Evolutionary conservation across 2,888 invertebrate genomes (phyloP).

Genomic region (Sinohyriopsis cumingii): DNA sequence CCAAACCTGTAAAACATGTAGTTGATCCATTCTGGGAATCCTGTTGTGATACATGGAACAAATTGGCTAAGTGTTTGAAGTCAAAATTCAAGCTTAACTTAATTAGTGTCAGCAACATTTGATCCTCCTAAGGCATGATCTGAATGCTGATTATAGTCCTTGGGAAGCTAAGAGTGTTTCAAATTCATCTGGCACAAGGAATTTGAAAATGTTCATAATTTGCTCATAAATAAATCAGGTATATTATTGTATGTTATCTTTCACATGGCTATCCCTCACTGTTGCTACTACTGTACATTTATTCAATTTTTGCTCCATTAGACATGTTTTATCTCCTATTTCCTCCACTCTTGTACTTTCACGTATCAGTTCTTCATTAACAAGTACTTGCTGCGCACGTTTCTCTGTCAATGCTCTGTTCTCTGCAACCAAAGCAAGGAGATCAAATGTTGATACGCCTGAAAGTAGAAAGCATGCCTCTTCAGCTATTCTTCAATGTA

Average conservation of each 20-base stretch:
- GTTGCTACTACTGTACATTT: slow-evolving; percentile 3
- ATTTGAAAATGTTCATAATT: too few relatives aligned
- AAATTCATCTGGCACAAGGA: too few relatives aligned
- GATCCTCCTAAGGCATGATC: slow-evolving; percentile 14
- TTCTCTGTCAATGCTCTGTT: slow-evolving; percentile 4
- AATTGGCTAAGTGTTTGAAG: too few relatives aligned
- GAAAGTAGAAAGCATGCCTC: slow-evolving; percentile 3
- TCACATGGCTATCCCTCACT: slow-evolving; percentile 5
- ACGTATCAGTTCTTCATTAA: background rate
- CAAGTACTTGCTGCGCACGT: background rate
- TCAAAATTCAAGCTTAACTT: slow-evolving; percentile 21
- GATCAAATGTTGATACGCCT: slow-evolving; percentile 15
- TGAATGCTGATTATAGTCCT: slow-evolving; percentile 10
- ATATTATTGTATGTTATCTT: slow-evolving; percentile 3
- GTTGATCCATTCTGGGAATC: slow-evolving; percentile 23
- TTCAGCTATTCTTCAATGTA: background rate
- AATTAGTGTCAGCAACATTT: slow-evolving; percentile 21
- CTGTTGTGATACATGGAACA: slow-evolving; percentile 21
- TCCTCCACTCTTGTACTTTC: too few relatives aligned
- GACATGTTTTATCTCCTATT: background rate
- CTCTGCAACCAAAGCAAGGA: slow-evolving; percentile 14
- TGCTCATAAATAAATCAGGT: too few relatives aligned
- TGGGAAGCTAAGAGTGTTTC: background rate
- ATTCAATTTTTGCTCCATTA: background rate
- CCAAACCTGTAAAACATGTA: slow-evolving; percentile 33